Evolutionary conservation across 1,140 invertebrate species (phyloP).

Genomic region (Drosophila arizonae): DNA sequence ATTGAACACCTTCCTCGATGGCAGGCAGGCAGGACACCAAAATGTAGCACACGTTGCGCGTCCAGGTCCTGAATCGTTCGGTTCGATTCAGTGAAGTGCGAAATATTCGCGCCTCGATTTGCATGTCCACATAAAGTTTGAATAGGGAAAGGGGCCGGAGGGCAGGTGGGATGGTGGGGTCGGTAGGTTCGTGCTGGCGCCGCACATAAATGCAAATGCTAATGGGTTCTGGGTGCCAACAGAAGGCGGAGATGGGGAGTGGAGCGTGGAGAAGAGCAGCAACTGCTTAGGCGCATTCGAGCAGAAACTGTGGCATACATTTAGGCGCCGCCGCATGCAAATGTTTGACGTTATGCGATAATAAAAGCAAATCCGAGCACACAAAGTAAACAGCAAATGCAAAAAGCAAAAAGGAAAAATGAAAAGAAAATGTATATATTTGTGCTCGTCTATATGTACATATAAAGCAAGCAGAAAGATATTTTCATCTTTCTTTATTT

Average conservation of each 20-base stretch:
- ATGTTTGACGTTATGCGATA: conserved; percentile 74
- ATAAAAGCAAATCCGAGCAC: conserved; percentile 68
- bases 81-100: conserved; percentile 63
- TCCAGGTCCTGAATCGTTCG: conserved; percentile 19
- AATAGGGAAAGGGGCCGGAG: background rate
- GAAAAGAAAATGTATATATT: background rate
- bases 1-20: conserved; percentile 30
- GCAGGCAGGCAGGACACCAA: background rate
- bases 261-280: background rate
- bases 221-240: conserved; percentile 35
- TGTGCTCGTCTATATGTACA: conserved; percentile 1
- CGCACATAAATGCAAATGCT: conserved; percentile 79
- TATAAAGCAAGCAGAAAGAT: conserved; percentile 39
- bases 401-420: conserved; percentile 1
- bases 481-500: conserved; percentile 31
- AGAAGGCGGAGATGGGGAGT: background rate
- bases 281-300: conserved; percentile 20
- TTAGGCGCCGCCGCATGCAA: conserved; percentile 74
- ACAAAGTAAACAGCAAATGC: conserved; percentile 24
- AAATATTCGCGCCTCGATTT: conserved; percentile 77
- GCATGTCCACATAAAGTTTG: conserved; percentile 54
- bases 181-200: conserved; percentile 48
- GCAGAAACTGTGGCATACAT: conserved; percentile 75
- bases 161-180: conserved; percentile 7
- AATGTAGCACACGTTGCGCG: conserved; percentile 22